Percentiles rank a stretch among this genome's conserved stretches.
Evolutionary conservation across 2,888 invertebrate genomes (phyloP).

Genomic region (Maniola hyperantus): DNA sequence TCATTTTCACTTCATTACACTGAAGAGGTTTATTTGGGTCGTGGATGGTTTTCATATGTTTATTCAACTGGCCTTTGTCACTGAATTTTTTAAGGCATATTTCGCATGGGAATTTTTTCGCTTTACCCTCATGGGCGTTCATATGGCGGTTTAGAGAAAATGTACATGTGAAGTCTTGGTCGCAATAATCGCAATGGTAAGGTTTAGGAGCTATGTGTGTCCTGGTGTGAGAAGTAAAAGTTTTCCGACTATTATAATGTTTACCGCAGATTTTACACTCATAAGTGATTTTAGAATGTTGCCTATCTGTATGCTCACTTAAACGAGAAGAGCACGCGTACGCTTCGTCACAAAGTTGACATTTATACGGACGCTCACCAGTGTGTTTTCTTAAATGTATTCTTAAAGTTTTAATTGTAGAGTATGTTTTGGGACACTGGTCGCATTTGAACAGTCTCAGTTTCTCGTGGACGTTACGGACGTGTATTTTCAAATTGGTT

Average conservation of each 20-base stretch:
- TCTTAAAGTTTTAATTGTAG: constrained; percentile 42
- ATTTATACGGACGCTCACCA: constrained; percentile 41
- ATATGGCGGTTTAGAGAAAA: constrained; percentile 43
- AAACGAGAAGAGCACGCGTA: constrained; percentile 21
- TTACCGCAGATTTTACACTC: no score
- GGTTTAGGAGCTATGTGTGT: constrained; percentile 34
- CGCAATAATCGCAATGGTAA: constrained; percentile 39
- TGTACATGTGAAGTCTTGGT: constrained; percentile 37
- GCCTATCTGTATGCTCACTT: constrained; percentile 16
- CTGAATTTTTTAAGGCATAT: constrained; percentile 36
- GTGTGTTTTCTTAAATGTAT: constrained; percentile 42
- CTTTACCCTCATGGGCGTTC: neutral
- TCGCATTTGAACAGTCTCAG: constrained; percentile 40
- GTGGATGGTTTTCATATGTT: constrained; percentile 37
- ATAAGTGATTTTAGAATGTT: constrained; percentile 26
- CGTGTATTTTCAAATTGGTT: constrained; percentile 42
- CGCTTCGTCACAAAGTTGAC: constrained; percentile 34
- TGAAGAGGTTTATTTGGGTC: neutral
- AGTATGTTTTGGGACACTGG: constrained; percentile 41
- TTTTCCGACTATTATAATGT: no score
- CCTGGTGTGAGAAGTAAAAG: neutral
- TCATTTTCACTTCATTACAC: neutral
- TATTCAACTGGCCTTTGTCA: constrained; percentile 28
- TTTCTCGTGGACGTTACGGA: constrained; percentile 43
- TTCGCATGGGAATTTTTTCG: constrained; percentile 34